Conservation (phyloP, 2,797 vertebrate genomes). For the Naso thynnoides region DNA sequence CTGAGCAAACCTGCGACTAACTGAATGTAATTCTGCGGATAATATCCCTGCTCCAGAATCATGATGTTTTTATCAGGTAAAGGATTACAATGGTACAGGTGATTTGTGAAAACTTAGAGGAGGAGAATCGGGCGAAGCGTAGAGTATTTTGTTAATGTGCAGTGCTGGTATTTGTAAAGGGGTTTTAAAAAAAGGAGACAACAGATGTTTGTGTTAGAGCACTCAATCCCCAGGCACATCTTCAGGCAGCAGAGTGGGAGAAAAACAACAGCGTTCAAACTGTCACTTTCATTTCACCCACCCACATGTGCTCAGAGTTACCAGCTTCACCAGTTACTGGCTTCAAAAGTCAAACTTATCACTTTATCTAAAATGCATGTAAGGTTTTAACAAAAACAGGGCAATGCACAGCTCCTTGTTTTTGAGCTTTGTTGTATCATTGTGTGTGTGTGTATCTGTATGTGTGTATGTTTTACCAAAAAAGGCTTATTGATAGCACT, state of each 20-base stretch:
- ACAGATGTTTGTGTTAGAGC: constrained; percentile 78
- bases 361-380: constrained; percentile 15
- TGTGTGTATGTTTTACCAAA: constrained; percentile 5
- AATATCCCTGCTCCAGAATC: constrained; percentile 45
- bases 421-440: constrained; percentile 2
- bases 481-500: constrained; percentile 41
- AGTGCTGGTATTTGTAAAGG: constrained; percentile 51
- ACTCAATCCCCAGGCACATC: constrained; percentile 62
- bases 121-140: constrained; percentile 25
- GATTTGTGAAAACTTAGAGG: constrained; percentile 56
- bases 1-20: constrained; percentile 53
- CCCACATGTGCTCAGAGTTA: constrained; percentile 1
- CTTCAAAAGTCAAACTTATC: constrained; percentile 20
- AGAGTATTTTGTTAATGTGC: constrained; percentile 60
- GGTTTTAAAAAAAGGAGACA: constrained; percentile 57
- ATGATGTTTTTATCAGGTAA: constrained; percentile 61
- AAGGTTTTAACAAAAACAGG: constrained; percentile 27
- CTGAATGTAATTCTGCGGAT: constrained; percentile 65
- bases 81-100: constrained; percentile 63
- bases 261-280: constrained; percentile 46
- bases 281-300: constrained; percentile 38
- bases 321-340: constrained; percentile 10
- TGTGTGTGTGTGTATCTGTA: constrained; percentile 14
- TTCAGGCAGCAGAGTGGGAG: constrained; percentile 38
- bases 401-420: constrained; percentile 1